phyloP scores from a whole-genome alignment of 2,113 vertebrate genomes.

The Poicephalus gulielmi region DNA sequence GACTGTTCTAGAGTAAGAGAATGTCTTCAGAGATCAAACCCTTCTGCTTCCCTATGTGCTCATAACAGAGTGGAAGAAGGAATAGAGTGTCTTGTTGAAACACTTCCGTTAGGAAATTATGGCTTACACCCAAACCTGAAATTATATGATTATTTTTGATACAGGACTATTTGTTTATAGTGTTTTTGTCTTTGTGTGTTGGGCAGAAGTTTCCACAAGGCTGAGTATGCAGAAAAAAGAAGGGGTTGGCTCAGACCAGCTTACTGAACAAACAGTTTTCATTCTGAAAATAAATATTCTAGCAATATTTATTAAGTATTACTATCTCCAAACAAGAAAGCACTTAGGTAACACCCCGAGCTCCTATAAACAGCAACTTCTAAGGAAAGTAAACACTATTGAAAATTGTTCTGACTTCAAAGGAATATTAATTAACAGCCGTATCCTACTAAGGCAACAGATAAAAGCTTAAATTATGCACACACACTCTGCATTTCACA shows the following conservation, averaged over 20 bases:
- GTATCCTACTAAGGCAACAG: not conserved
- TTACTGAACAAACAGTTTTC: not conserved
- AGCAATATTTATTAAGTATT: not conserved
- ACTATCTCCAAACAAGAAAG: not conserved
- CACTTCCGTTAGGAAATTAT: not conserved
- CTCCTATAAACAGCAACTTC: not conserved
- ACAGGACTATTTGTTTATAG: not conserved
- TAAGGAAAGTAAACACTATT: not conserved
- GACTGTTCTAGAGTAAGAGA: not conserved
- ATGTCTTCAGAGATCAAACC: not conserved
- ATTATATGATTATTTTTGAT: not conserved
- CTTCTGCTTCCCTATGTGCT: not conserved
- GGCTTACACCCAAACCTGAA: not conserved
- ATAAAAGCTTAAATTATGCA: not conserved
- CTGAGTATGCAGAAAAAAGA: not conserved
- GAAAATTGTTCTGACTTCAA: not conserved
- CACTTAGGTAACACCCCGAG: not conserved
- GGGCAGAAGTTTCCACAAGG: not conserved
- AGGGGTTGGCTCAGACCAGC: not conserved
- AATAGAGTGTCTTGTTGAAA: not conserved
- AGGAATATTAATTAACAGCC: not conserved
- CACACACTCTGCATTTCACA: not conserved
- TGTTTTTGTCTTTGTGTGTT: not conserved
- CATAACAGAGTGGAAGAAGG: not conserved
- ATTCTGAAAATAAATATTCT: slow-evolving; percentile 39